Base-by-base conservation (phyloP, 2,888 invertebrate genomes). In the Phyllotreta cruciferae region DNA sequence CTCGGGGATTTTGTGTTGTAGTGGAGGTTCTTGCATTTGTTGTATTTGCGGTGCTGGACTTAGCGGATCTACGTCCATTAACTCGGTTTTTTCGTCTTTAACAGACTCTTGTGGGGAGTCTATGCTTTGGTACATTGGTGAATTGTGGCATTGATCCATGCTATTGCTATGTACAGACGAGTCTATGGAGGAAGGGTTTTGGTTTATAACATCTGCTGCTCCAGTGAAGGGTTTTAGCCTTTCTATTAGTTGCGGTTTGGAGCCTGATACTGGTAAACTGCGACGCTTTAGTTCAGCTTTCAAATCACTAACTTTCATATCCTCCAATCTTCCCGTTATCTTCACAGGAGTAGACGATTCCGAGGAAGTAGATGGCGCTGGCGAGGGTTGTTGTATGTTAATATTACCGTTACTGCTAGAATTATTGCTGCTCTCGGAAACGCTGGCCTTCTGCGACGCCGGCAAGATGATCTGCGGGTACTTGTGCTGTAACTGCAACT, bases 251-350 rank as follows among this genome's bases (percentile, higher is more conserved):
- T 96, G 95, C 6, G 96, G 95, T 79, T 98, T 98, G 0, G 97
- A 91, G 0, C 98, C 98, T 8, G 97, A 97, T 0, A 98, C 98
- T 4, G 97, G 94, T 64, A 98, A 83, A 80, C 92, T 96, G 53
- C 98, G 88, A 62, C 93, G 91, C 81, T 97, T 98, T 73, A 97
- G 87, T 80, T 98, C 97, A 62, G 92, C 92, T 79, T 96, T 96
- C 71, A 98, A 84, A 78, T 98, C 97, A 66, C 93, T 94, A 58
- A 94, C 97, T 84, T 96, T 96, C 93, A 97, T 94, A 77, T 96
- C 96, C 79, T 96, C 95, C 74, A 97, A 84, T 66, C 94, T 90
- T 24, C 88, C 86, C 13, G 84, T 75, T 41, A 85, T 83, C 75
- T 84, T 80, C n/a, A 83, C 76, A 6, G 77, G 69, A 10, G 74